These are phyloP conservation scores for Hapalemur alaotrensis DNA, from an alignment of 2,797 vertebrate genomes.

Conservation along the genomic window DNA sequence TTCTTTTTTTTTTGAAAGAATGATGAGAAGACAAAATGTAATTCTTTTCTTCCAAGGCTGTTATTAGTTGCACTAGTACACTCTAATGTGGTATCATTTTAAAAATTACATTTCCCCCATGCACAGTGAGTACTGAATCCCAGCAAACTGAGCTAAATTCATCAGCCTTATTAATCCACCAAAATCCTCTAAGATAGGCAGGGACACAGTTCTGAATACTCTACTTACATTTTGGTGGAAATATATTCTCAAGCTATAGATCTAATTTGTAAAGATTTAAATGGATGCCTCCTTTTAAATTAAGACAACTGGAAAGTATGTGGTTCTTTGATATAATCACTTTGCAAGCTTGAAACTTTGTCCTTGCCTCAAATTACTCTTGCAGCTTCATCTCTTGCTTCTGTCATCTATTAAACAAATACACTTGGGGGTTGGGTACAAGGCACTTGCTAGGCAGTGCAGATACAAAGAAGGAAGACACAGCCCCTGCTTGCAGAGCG, in stretches of 20 bases:
- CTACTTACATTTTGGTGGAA: slow-evolving; percentile 38
- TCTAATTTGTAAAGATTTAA: slow-evolving; percentile 55
- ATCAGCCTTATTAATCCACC: slow-evolving; percentile 45
- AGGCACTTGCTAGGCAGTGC: background rate
- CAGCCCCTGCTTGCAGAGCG: background rate
- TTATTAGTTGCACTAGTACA: slow-evolving; percentile 33
- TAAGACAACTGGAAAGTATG: background rate
- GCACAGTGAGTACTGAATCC: slow-evolving; percentile 15
- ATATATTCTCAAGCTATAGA: slow-evolving; percentile 11
- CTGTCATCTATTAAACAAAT: background rate
- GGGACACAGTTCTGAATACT: slow-evolving; percentile 20
- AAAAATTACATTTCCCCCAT: background rate
- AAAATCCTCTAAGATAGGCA: slow-evolving; percentile 19
- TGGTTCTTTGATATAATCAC: slow-evolving; percentile 1
- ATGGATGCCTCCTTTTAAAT: slow-evolving; percentile 39
- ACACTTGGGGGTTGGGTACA: background rate
- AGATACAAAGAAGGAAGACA: background rate
- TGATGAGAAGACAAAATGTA: slow-evolving; percentile 28
- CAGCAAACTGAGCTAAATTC: slow-evolving; percentile 29
- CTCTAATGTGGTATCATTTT: background rate
- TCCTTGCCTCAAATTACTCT: slow-evolving; percentile 29
- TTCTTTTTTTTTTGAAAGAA: background rate
- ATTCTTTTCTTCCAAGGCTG: slow-evolving; percentile 33
- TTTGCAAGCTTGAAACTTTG: slow-evolving; percentile 15
- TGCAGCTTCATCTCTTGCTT: background rate